phyloP scores from a whole-genome alignment of 2,888 invertebrate genomes.

The Diaprepes abbreviatus region DNA sequence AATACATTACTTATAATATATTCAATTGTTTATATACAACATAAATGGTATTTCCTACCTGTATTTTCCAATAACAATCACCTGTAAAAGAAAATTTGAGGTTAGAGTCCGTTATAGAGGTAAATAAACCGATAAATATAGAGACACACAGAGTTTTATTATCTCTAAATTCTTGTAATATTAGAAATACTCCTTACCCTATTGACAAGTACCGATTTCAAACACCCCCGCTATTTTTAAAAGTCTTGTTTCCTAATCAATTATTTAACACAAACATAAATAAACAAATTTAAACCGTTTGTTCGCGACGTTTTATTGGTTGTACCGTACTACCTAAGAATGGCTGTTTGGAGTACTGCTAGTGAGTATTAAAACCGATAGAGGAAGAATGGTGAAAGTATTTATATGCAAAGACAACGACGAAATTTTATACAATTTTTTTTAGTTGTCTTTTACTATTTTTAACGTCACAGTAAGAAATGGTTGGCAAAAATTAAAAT shows the following conservation, averaged over 20 bases:
- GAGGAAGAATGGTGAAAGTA: background rate
- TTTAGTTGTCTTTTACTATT: too few relatives aligned
- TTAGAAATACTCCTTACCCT: background rate
- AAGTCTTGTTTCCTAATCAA: background rate
- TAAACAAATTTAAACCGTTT: constrained; percentile 16
- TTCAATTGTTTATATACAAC: background rate
- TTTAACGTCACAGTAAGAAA: too few relatives aligned
- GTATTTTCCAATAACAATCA: background rate
- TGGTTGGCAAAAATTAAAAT: too few relatives aligned
- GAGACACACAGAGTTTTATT: background rate
- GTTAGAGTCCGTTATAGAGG: background rate
- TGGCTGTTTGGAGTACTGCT: background rate
- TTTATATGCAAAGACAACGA: background rate
- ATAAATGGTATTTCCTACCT: background rate
- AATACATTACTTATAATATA: background rate
- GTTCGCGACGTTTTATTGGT: constrained; percentile 22
- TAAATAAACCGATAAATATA: constrained; percentile 1
- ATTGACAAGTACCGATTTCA: background rate
- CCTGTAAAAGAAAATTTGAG: background rate
- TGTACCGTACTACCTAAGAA: constrained; percentile 3
- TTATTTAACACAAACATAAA: constrained; percentile 10
- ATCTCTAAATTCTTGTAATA: background rate
- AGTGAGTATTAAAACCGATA: background rate
- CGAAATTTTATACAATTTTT: too few relatives aligned
- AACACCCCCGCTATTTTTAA: background rate